phyloP scores from a whole-genome alignment of 2,113 vertebrate genomes.

The Choloepus hoffmanni region DNA sequence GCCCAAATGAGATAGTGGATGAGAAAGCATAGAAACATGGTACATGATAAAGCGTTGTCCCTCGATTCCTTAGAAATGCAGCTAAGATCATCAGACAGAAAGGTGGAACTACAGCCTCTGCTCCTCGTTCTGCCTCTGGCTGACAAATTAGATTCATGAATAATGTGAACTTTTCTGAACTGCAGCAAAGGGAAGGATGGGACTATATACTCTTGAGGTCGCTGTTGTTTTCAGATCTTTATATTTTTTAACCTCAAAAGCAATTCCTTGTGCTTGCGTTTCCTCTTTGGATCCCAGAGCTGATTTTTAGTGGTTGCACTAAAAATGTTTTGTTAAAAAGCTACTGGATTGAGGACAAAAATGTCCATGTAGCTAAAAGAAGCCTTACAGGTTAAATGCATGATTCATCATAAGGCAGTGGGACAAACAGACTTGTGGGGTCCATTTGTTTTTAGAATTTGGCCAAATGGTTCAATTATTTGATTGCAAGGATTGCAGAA shows the following conservation, averaged over 20 bases:
- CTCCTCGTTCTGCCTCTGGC: background rate
- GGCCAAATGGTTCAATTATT: constrained; percentile 8
- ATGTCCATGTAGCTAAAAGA: constrained; percentile 2
- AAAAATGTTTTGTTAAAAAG: background rate
- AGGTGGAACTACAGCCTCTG: background rate
- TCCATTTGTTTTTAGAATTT: background rate
- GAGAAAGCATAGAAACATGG: background rate
- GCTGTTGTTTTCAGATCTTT: background rate
- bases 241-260: background rate
- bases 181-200: background rate
- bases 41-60: background rate
- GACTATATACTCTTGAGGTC: background rate
- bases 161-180: background rate
- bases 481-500: background rate
- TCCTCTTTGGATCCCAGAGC: background rate
- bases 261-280: background rate
- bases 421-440: background rate
- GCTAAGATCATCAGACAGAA: background rate
- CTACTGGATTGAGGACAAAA: background rate
- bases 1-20: background rate
- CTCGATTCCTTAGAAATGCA: background rate
- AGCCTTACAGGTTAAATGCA: constrained; percentile 25
- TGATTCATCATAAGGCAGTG: background rate
- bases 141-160: background rate
- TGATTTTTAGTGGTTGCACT: background rate